These are phyloP conservation scores for Stenotaenia linearis DNA, from an alignment of 2,888 invertebrate genomes.

Conservation along the genomic window DNA sequence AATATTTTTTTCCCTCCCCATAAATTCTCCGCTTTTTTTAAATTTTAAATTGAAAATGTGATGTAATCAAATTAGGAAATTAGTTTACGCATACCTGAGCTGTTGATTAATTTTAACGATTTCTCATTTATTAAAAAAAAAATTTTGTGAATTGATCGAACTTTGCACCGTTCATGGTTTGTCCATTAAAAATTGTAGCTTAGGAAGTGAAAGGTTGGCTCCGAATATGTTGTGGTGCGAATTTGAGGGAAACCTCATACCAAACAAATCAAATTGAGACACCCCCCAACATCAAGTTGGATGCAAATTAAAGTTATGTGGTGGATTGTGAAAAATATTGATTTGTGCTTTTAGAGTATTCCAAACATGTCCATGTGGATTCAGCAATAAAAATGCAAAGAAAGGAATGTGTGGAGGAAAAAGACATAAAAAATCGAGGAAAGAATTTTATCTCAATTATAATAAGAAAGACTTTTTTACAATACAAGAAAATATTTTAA, in stretches of 20 bases:
- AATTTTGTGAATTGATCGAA: background rate
- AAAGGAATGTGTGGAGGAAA: background rate
- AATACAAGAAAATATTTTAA: background rate
- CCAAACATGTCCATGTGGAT: conserved; percentile 17
- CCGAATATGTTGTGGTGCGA: background rate
- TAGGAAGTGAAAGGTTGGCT: background rate
- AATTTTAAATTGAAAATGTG: background rate
- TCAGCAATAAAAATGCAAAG: background rate
- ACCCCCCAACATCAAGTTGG: background rate
- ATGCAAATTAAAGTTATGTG: conserved; percentile 21
- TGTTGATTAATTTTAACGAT: background rate
- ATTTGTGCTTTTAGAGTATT: conserved; percentile 11
- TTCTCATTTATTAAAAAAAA: background rate
- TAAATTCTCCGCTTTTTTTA: background rate
- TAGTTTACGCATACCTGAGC: background rate
- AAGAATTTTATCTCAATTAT: background rate
- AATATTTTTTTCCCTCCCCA: background rate
- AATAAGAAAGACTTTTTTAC: background rate
- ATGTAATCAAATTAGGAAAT: background rate
- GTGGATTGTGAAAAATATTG: conserved; percentile 20
- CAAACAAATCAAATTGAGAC: conserved; percentile 7
- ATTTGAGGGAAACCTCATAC: conserved; percentile 18
- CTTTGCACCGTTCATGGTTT: background rate
- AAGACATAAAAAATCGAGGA: background rate
- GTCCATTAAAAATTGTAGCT: background rate